Conservation (phyloP, 2,113 vertebrate species). For the Nesogale talazaci region DNA sequence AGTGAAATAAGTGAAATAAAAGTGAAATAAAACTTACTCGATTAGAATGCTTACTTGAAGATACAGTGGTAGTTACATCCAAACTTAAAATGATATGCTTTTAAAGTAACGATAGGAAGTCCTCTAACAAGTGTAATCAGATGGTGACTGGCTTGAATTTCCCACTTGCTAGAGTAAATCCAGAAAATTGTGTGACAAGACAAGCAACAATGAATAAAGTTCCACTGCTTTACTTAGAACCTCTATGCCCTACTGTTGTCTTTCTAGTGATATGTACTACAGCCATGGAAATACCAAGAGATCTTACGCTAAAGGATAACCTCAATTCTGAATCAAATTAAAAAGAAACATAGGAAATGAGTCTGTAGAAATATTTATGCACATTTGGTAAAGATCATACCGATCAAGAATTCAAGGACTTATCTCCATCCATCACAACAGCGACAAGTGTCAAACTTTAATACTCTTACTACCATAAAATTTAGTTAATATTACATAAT, state of each 20-base stretch:
- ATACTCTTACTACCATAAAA: slow-evolving; percentile 22
- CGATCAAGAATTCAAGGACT: not conserved
- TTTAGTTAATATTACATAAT: slow-evolving; percentile 30
- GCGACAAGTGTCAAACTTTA: slow-evolving; percentile 10
- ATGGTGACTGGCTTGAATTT: slow-evolving; percentile 36
- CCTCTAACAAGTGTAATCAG: slow-evolving; percentile 22
- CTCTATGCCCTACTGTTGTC: not conserved
- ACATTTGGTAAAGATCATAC: not conserved
- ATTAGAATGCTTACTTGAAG: not conserved
- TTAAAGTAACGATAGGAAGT: slow-evolving; percentile 32
- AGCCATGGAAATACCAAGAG: slow-evolving; percentile 75
- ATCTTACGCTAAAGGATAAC: slow-evolving; percentile 70
- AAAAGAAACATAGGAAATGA: slow-evolving; percentile 62
- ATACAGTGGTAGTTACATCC: not conserved
- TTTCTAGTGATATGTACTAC: slow-evolving; percentile 18
- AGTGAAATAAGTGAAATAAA: slow-evolving; percentile 55
- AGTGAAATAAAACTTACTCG: slow-evolving; percentile 49
- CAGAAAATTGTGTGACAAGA: not conserved
- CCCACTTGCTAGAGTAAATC: slow-evolving; percentile 1
- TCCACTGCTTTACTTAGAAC: slow-evolving; percentile 16
- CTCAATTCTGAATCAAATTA: slow-evolving; percentile 65
- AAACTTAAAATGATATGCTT: slow-evolving; percentile 26
- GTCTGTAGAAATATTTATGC: not conserved
- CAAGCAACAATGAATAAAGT: not conserved
- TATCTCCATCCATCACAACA: not conserved